Evolutionary conservation across 2,113 vertebrate genomes (phyloP).

Genomic region (Hydrolagus affinis): DNA sequence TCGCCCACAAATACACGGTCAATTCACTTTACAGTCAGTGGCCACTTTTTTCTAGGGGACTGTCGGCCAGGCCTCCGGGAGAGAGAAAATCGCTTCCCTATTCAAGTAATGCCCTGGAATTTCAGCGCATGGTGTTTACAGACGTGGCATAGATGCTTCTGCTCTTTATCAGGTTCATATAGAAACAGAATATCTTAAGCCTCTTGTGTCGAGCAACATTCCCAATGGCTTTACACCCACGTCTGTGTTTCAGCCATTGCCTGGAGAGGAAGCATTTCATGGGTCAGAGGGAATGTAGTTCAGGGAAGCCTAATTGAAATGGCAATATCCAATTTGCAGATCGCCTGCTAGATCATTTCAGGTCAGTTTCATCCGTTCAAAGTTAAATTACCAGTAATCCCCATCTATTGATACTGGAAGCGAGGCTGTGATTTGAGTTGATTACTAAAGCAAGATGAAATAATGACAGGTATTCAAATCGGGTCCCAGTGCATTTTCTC

Average conservation of each 20-base stretch:
- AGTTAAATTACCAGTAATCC: slow-evolving; percentile 24
- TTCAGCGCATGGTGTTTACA: too few species aligned
- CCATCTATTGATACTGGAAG: slow-evolving; percentile 28
- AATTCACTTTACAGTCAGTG: too few species aligned
- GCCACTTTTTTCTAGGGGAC: too few species aligned
- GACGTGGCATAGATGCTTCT: too few species aligned
- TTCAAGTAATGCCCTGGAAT: too few species aligned
- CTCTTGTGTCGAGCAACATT: neutral
- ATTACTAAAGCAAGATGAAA: slow-evolving; percentile 21
- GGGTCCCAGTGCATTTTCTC: neutral
- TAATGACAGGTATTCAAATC: slow-evolving; percentile 24
- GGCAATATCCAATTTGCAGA: slow-evolving; percentile 26
- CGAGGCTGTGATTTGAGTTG: slow-evolving; percentile 11
- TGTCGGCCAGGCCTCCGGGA: too few species aligned
- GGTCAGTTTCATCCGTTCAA: slow-evolving; percentile 27
- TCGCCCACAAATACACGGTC: too few species aligned
- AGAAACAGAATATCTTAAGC: neutral
- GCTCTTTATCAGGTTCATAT: too few species aligned
- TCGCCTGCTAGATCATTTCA: slow-evolving; percentile 16
- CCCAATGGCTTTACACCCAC: too few species aligned
- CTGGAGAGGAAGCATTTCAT: neutral
- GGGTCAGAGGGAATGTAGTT: neutral
- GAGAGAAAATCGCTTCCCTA: too few species aligned
- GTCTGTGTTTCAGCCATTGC: neutral
- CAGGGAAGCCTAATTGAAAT: slow-evolving; percentile 14